Percentiles rank a stretch among this genome's conserved stretches.
Evolutionary conservation across 2,797 vertebrate species (phyloP).

Genomic region (Paedocypris micromegethes): DNA sequence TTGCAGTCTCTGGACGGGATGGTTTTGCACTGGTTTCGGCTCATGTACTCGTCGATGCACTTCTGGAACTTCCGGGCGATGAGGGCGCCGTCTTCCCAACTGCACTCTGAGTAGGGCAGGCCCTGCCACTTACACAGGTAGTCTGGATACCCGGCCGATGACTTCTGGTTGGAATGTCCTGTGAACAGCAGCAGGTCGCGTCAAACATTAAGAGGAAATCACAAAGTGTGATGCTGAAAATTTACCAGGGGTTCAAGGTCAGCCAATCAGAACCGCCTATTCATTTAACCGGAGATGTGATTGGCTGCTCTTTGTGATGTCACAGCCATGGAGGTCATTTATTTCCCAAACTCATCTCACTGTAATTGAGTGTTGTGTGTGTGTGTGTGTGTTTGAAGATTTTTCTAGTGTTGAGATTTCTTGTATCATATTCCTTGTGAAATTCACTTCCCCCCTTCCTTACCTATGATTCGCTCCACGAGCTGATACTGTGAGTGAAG

Average conservation of each 20-base stretch:
- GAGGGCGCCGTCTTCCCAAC: conserved; percentile 96
- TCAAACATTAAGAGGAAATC: too few relatives aligned
- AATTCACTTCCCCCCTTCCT: conserved; percentile 12
- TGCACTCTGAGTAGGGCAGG: conserved; percentile 92
- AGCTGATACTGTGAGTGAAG: conserved; percentile 96
- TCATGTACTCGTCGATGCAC: conserved; percentile 88
- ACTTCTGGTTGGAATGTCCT: conserved; percentile 99
- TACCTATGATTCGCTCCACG: conserved; percentile 96
- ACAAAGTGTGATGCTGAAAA: too few relatives aligned
- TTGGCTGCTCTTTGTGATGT: too few relatives aligned
- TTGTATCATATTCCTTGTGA: too few relatives aligned
- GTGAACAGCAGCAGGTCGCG: conserved; percentile 20
- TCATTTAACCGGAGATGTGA: too few relatives aligned
- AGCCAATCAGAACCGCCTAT: too few relatives aligned
- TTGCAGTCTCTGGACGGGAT: conserved; percentile 96
- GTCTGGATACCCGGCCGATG: conserved; percentile 92
- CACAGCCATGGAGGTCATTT: too few relatives aligned
- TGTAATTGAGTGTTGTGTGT: too few relatives aligned
- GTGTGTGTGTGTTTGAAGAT: too few relatives aligned
- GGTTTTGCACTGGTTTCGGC: conserved; percentile 91
- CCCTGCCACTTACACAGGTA: conserved; percentile 99
- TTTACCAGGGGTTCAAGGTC: too few relatives aligned
- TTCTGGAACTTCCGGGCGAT: conserved; percentile 91
- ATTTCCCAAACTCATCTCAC: too few relatives aligned
- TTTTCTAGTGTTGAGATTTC: too few relatives aligned